These are phyloP conservation scores for Latrodectus geometricus DNA, from an alignment of 1,140 invertebrate genomes.

Conservation along the genomic window DNA sequence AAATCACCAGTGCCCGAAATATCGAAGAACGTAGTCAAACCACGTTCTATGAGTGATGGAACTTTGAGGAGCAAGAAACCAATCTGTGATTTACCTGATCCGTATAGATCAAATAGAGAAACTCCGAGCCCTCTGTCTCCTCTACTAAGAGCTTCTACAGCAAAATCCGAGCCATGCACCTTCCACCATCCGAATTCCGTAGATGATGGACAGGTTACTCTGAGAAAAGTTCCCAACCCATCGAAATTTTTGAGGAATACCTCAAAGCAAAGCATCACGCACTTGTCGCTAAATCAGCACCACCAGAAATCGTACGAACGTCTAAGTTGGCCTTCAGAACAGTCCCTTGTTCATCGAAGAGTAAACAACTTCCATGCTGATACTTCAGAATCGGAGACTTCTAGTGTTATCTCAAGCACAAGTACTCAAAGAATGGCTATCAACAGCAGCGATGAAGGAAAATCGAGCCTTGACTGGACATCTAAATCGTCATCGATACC, in stretches of 20 bases:
- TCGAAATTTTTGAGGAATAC: neutral
- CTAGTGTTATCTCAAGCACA: constrained; percentile 19
- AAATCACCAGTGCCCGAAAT: constrained; percentile 29
- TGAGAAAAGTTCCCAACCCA: neutral
- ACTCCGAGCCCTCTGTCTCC: neutral
- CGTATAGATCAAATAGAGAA: neutral
- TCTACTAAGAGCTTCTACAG: constrained; percentile 32
- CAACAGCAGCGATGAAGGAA: constrained; percentile 7
- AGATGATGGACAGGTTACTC: neutral
- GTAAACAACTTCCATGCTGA: neutral
- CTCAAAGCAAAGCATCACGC: neutral
- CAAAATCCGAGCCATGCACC: constrained; percentile 28
- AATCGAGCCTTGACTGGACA: neutral
- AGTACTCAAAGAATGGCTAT: constrained; percentile 17
- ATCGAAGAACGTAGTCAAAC: neutral
- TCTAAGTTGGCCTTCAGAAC: neutral
- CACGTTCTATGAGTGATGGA: constrained; percentile 38
- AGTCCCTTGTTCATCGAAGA: neutral
- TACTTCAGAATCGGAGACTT: constrained; percentile 10
- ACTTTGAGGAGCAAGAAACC: constrained; percentile 9
- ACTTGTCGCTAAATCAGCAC: neutral
- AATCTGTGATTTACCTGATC: neutral
- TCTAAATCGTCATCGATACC: constrained; percentile 17
- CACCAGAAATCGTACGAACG: neutral
- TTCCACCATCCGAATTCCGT: constrained; percentile 8